A percentile compares a stretch with the other conserved stretches of the same genome.
These are phyloP conservation scores for Crocuta crocuta DNA, from an alignment of 2,113 vertebrate species.

Conservation along the genomic window DNA sequence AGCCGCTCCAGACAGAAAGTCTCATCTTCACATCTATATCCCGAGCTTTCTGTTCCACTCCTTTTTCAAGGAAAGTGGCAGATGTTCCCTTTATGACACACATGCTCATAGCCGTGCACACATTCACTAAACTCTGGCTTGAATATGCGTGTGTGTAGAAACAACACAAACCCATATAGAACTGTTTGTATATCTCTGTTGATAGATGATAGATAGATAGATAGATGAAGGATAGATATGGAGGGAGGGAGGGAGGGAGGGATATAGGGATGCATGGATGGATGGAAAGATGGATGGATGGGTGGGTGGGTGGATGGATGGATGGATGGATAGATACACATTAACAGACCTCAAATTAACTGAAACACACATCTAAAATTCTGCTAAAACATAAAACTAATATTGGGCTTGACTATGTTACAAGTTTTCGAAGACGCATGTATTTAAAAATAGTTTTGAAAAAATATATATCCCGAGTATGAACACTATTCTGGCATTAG, in stretches of 20 bases:
- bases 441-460: conserved; percentile 51
- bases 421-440: conserved; percentile 60
- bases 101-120: conserved; percentile 48
- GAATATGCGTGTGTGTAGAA: neutral
- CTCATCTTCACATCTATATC: conserved; percentile 30
- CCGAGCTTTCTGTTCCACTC: neutral
- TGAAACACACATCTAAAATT: neutral
- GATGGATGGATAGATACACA: neutral
- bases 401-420: conserved; percentile 61
- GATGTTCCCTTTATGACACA: neutral
- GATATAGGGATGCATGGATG: neutral
- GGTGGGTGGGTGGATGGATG: no score
- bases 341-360: neutral
- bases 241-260: neutral
- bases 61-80: neutral
- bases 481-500: conserved; percentile 44
- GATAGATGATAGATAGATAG: neutral
- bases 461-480: conserved; percentile 62
- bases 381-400: conserved; percentile 49
- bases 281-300: neutral
- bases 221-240: no score
- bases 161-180: neutral
- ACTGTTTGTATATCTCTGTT: neutral
- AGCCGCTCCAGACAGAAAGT: neutral
- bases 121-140: neutral